Conservation (phyloP, 92 coral and sea anemone species). For the Epizoanthus fatuus region DNA sequence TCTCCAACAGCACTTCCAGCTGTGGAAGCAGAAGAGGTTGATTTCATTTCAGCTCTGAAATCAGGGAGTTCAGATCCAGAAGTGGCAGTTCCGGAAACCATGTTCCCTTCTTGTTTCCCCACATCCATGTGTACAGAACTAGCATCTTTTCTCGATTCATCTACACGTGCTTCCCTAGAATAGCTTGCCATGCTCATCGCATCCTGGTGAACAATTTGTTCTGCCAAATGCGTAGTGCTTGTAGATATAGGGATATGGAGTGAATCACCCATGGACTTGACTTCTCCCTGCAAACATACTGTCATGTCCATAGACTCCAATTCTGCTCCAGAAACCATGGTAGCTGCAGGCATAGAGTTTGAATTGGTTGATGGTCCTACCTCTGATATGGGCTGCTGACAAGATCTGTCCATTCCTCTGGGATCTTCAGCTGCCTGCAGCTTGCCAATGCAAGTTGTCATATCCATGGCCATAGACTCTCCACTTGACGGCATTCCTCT, state of each 20-base stretch:
- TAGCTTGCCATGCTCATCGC: no score
- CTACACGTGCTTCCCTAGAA: no score
- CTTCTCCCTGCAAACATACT: background rate
- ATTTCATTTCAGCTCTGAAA: background rate
- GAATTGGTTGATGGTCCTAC: background rate
- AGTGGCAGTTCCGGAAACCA: background rate
- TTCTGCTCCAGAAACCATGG: background rate
- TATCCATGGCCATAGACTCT: background rate
- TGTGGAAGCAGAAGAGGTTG: background rate
- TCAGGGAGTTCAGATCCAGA: background rate
- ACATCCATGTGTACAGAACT: no score
- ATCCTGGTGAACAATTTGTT: background rate
- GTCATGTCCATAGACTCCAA: background rate
- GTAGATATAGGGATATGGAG: background rate
- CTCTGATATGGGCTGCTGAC: background rate
- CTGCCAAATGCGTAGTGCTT: background rate
- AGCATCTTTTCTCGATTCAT: no score
- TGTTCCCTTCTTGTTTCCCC: background rate
- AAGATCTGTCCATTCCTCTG: background rate
- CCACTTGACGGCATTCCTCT: background rate
- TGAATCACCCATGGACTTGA: background rate
- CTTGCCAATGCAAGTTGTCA: background rate
- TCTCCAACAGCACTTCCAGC: background rate
- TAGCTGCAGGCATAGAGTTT: background rate
- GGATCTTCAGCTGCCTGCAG: background rate